These are phyloP conservation scores for Vimba vimba DNA, from an alignment of 2,113 vertebrate species.

Conservation along the genomic window DNA sequence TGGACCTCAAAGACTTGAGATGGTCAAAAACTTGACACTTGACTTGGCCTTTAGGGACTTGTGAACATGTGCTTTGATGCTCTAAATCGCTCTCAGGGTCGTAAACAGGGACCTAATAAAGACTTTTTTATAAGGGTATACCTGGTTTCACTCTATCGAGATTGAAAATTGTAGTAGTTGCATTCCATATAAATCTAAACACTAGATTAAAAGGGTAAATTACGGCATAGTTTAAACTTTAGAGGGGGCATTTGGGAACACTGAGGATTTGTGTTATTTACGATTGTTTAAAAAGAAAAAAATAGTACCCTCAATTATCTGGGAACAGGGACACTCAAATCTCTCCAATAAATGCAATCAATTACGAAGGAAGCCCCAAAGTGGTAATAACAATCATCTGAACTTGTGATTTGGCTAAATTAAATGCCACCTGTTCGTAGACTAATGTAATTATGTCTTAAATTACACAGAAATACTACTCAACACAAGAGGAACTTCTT, in stretches of 20 bases:
- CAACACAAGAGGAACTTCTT: not conserved
- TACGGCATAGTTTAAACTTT: too few relatives aligned
- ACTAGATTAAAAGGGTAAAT: not conserved
- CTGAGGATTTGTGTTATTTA: not conserved
- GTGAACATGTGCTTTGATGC: not conserved
- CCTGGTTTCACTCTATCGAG: not conserved
- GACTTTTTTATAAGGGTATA: not conserved
- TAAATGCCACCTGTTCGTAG: not conserved
- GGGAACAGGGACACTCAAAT: not conserved
- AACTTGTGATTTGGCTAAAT: not conserved
- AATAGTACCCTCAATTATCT: not conserved
- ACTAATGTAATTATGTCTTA: not conserved
- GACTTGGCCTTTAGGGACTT: too few relatives aligned
- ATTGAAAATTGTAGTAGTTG: not conserved
- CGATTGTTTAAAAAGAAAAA: not conserved
- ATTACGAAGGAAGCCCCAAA: not conserved
- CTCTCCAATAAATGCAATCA: not conserved
- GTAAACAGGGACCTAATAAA: not conserved
- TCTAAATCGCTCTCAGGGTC: not conserved
- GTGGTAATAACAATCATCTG: not conserved
- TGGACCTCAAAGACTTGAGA: too few relatives aligned
- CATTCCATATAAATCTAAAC: not conserved
- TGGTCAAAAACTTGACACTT: too few relatives aligned
- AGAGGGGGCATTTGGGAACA: not conserved
- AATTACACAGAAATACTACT: not conserved